Conservation (phyloP, 2,113 vertebrate genomes). For the Kobus ellipsiprymnus region DNA sequence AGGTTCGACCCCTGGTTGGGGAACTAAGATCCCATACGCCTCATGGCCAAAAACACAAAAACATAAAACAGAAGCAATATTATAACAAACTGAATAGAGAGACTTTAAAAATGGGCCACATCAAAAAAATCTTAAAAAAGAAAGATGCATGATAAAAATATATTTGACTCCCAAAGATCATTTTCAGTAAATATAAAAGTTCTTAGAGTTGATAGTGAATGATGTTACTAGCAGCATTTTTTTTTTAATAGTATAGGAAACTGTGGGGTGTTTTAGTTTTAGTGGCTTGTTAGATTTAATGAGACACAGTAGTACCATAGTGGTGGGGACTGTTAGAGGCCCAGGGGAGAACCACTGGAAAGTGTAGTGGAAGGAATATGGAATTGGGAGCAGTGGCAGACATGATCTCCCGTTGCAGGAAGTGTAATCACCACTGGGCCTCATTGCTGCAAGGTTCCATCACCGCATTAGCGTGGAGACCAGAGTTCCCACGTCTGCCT, state of each 20-base stretch:
- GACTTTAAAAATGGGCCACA: background rate
- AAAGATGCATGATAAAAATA: background rate
- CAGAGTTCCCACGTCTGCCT: background rate
- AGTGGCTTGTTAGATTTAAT: background rate
- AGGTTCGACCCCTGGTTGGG: accelerated
- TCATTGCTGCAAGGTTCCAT: background rate
- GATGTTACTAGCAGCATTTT: background rate
- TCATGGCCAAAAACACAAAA: background rate
- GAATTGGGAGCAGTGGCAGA: background rate
- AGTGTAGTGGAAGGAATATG: background rate
- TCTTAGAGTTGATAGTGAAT: background rate
- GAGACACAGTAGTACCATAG: accelerated
- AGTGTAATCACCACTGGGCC: accelerated
- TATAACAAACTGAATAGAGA: background rate
- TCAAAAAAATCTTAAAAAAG: background rate
- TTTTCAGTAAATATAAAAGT: background rate
- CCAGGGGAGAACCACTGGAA: background rate
- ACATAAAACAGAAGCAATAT: background rate
- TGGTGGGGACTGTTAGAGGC: background rate
- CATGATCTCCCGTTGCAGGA: accelerated
- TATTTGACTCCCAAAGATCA: background rate
- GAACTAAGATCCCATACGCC: background rate
- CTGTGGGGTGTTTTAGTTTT: background rate
- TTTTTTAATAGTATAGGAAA: background rate
- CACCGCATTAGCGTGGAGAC: background rate